Percentiles rank a stretch among this genome's conserved stretches.
Evolutionary conservation across 2,888 invertebrate species (phyloP).

Genomic region (Aleiodes leptofemur): DNA sequence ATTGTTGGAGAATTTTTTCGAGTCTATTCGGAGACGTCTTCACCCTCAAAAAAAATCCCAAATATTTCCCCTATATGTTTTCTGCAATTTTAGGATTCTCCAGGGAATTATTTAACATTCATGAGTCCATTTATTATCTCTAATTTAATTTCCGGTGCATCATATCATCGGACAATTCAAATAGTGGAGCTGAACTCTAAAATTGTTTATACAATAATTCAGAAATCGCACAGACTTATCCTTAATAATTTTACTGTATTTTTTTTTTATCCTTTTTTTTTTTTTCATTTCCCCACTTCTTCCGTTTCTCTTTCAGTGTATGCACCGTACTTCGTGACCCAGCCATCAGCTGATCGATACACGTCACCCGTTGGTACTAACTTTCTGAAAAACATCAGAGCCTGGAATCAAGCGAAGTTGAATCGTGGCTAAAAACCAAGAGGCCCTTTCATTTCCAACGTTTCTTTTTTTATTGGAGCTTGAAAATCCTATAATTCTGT

Average conservation of each 20-base stretch:
- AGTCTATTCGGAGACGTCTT: too few relatives aligned
- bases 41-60: too few relatives aligned
- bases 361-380: slow-evolving; percentile 61
- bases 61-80: too few relatives aligned
- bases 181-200: too few relatives aligned
- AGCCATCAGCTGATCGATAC: slow-evolving; percentile 70
- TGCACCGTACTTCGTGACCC: slow-evolving; percentile 63
- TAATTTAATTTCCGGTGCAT: too few relatives aligned
- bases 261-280: background rate
- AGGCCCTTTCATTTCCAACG: slow-evolving; percentile 3
- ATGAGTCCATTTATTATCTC: too few relatives aligned
- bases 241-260: slow-evolving; percentile 15
- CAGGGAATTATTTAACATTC: too few relatives aligned
- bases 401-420: slow-evolving; percentile 43
- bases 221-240: slow-evolving; percentile 13
- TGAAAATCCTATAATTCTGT: too few relatives aligned
- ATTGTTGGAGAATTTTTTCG: too few relatives aligned
- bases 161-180: too few relatives aligned
- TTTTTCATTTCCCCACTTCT: background rate
- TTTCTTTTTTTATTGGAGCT: slow-evolving; percentile 19
- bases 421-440: slow-evolving; percentile 13
- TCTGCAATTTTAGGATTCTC: too few relatives aligned
- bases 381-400: slow-evolving; percentile 63
- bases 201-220: slow-evolving; percentile 12
- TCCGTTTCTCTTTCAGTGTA: slow-evolving; percentile 19